Evolutionary conservation across 2,113 vertebrate genomes (phyloP), one percentile per base, ranked within the genome.

Genomic region (Thalassarche chlororhynchos): DNA sequence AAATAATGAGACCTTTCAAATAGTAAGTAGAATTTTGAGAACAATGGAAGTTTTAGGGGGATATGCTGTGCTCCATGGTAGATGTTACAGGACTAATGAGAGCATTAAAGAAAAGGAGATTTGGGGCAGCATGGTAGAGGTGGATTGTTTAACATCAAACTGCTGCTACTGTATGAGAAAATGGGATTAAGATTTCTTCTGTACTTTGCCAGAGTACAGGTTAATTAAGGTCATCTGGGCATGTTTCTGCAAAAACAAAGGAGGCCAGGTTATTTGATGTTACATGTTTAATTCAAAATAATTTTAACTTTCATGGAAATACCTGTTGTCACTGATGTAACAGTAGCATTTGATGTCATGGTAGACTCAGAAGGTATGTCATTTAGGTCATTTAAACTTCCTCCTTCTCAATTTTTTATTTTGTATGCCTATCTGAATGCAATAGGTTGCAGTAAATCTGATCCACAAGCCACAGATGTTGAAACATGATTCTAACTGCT

Each of bases 161-260:
- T 93, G 80, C 76, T 92, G 86, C 76, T 75, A 64, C 88, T 94
- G 65, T 92, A 90, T 82, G 95, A 96, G 80, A 95, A 97, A 97
- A 95, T 92, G 96, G 69, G 89, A 95, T 96, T 97, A 97, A 92
- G 92, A 89, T 84, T 96, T 95, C 84, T 85, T 90, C 90, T 84
- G 89, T 90, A 20, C 90, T 96, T 92, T 95, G 76, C 83, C 69
- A 95, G 88, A 78, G 90, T 57, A 29, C 51, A 24, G 89, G 95
- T 93, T 87, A 93, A 61, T 84, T 95, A 84, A 96, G 96, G 97
- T 92, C 92, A 87, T 71, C 38, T 75, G 80, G 21, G 40, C 44
- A 52, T 64, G 76, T 75, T 89, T 95, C 64, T 78, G 74, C 32
- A 62, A 78, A 90, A 90, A 42, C 40, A 77, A 51, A 75, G 46